Conservation (phyloP, 2,797 vertebrate genomes). For the Pterois miles region DNA sequence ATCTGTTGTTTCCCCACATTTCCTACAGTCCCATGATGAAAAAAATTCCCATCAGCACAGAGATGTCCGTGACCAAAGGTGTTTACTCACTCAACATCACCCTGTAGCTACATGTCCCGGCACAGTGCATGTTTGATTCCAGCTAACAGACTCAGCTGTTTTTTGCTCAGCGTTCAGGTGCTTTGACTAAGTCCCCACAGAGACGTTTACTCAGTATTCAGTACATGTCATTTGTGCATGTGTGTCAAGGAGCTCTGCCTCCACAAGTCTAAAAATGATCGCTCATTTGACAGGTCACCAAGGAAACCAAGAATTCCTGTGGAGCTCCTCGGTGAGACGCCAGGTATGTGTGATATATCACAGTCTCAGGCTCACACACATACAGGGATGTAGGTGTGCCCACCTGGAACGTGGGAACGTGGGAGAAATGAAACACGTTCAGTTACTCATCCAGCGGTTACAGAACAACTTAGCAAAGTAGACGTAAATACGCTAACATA, state of each 20-base stretch:
- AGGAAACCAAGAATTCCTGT: constrained; percentile 63
- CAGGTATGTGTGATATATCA: constrained; percentile 73
- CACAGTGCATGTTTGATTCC: neutral
- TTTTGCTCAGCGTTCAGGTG: constrained; percentile 34
- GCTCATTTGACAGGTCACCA: constrained; percentile 43
- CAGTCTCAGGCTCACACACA: constrained; percentile 43
- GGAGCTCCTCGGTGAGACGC: constrained; percentile 41
- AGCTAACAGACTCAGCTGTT: constrained; percentile 34
- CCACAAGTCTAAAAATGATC: constrained; percentile 56
- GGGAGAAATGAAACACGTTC: constrained; percentile 8
- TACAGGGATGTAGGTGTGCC: constrained; percentile 5
- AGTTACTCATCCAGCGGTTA: neutral
- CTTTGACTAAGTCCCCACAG: constrained; percentile 27
- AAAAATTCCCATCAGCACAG: neutral
- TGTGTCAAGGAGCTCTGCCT: constrained; percentile 41
- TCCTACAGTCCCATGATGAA: neutral
- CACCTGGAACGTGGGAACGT: constrained; percentile 31
- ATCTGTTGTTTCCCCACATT: neutral
- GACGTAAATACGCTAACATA: neutral
- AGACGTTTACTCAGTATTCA: constrained; percentile 25
- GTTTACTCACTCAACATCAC: neutral
- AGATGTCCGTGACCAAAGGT: neutral
- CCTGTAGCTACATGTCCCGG: constrained; percentile 37
- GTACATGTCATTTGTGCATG: constrained; percentile 19
- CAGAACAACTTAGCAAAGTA: neutral